Evolutionary conservation across 2,797 vertebrate species (phyloP).

Genomic region (Glyptemys insculpta): DNA sequence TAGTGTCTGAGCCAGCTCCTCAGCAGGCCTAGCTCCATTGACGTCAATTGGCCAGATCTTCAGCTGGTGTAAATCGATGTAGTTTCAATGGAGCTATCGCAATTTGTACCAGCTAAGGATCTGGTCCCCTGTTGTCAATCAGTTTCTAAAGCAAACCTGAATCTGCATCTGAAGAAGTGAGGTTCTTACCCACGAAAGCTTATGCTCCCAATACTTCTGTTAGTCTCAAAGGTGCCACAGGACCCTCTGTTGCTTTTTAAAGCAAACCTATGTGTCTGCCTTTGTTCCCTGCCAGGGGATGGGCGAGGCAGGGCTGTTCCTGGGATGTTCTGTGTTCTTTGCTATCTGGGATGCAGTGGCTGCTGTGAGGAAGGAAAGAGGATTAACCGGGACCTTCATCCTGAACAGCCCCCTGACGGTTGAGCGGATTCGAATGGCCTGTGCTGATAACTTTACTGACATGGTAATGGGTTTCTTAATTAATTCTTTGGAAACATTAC

Average conservation of each 20-base stretch:
- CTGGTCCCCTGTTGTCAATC: background rate
- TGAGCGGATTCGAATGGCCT: constrained; percentile 85
- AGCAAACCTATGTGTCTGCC: background rate
- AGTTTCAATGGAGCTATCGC: background rate
- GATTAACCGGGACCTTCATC: constrained; percentile 75
- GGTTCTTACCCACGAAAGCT: too few species aligned
- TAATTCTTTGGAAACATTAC: background rate
- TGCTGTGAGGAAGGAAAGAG: constrained; percentile 80
- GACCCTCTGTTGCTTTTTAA: too few species aligned
- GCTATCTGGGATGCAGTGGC: constrained; percentile 86
- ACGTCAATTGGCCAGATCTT: background rate
- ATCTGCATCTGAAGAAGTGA: too few species aligned
- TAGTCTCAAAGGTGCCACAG: too few species aligned
- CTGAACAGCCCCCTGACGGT: constrained; percentile 86
- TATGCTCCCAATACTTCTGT: too few species aligned
- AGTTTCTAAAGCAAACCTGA: background rate
- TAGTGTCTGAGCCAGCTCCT: background rate
- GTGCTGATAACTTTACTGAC: constrained; percentile 85
- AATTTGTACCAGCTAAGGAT: background rate
- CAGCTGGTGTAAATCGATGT: background rate
- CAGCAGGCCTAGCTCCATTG: background rate
- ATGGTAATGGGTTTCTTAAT: constrained; percentile 78
- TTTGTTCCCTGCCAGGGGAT: constrained; percentile 80
- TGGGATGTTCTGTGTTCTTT: constrained; percentile 89
- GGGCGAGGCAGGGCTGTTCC: constrained; percentile 84